Conservation (phyloP, 2,888 invertebrate species). For the Philonicus albiceps region DNA sequence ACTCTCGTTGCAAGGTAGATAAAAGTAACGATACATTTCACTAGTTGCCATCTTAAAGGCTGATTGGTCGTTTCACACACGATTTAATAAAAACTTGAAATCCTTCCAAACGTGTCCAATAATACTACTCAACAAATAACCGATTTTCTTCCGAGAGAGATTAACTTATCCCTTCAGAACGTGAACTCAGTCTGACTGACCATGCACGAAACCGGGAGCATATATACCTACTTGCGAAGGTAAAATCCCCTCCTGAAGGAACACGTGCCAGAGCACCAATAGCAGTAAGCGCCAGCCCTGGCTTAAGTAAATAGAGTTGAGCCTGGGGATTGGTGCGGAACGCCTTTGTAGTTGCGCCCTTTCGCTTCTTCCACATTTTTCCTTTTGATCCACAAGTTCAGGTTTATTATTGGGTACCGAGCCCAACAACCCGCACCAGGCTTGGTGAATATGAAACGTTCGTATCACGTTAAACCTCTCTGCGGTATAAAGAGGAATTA, state of each 20-base stretch:
- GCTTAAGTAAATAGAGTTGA: conserved; percentile 40
- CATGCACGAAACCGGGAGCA: background rate
- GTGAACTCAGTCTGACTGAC: background rate
- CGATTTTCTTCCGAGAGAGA: background rate
- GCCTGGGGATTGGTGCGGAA: conserved; percentile 16
- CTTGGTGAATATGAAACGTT: background rate
- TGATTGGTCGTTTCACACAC: background rate
- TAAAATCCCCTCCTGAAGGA: conserved; percentile 42
- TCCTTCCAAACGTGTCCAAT: background rate
- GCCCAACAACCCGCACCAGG: background rate
- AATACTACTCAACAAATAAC: background rate
- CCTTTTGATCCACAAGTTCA: background rate
- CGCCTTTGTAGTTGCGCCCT: conserved; percentile 12
- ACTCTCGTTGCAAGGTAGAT: conserved; percentile 47
- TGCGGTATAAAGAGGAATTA: background rate
- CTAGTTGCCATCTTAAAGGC: conserved; percentile 57
- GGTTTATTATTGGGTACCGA: background rate
- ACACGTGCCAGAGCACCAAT: conserved; percentile 47
- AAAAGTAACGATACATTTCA: conserved; percentile 63
- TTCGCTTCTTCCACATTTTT: conserved; percentile 2
- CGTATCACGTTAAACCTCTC: background rate
- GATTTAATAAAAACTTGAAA: background rate
- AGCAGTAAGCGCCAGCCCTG: conserved; percentile 40
- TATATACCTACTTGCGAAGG: background rate
- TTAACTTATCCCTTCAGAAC: background rate